Conservation (phyloP, 2,113 vertebrate genomes). For the Porphyrio hochstetteri region DNA sequence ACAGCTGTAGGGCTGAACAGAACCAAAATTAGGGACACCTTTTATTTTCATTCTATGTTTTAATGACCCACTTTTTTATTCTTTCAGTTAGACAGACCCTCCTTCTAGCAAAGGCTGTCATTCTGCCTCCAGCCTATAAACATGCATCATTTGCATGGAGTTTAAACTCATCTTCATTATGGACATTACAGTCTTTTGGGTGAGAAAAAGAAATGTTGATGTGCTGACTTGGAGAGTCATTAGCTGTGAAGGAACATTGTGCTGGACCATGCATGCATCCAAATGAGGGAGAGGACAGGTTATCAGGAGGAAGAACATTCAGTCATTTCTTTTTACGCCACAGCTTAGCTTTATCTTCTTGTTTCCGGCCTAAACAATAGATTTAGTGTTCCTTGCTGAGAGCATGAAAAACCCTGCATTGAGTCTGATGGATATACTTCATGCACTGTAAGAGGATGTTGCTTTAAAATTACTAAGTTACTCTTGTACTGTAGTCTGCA, state of each 20-base stretch:
- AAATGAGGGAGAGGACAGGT: neutral
- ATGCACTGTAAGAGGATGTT: neutral
- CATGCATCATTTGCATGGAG: rapidly evolving
- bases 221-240: neutral
- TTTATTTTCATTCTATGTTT: neutral
- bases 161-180: neutral
- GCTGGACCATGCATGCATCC: neutral
- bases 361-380: neutral
- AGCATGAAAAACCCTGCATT: neutral
- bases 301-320: neutral
- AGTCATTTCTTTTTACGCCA: neutral
- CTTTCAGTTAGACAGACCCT: neutral
- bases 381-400: neutral
- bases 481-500: neutral
- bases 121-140: neutral
- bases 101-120: neutral
- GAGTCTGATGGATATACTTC: neutral
- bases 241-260: neutral
- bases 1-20: neutral
- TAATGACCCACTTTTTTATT: neutral
- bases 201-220: neutral
- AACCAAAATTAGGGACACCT: neutral
- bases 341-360: neutral
- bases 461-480: neutral
- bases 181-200: neutral